phyloP scores from a whole-genome alignment of 1,140 invertebrate species.

The Drosophila auraria region DNA sequence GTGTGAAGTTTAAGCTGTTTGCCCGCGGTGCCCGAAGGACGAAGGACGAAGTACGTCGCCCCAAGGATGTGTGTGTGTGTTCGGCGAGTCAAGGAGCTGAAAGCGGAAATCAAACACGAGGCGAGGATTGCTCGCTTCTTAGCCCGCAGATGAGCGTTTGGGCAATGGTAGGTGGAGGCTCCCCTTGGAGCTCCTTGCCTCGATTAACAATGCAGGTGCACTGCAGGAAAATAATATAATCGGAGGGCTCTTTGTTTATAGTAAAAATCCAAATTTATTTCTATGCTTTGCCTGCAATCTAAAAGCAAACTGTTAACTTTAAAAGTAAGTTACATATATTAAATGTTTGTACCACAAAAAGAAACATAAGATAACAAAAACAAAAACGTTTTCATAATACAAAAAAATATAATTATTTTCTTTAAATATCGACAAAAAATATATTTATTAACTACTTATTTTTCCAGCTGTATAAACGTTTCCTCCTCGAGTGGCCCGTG shows the following conservation, averaged over 20 bases:
- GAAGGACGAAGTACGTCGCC: neutral
- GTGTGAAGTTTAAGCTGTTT: conserved; percentile 79
- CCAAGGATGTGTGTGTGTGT: conserved; percentile 30
- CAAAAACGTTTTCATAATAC: neutral
- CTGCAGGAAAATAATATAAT: neutral
- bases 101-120: conserved; percentile 79
- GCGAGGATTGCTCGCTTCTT: conserved; percentile 55
- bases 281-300: too few relatives aligned
- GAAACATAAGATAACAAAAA: neutral
- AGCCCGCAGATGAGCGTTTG: conserved; percentile 22
- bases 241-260: too few relatives aligned
- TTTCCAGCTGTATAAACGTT: conserved; percentile 34
- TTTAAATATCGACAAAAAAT: neutral
- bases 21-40: conserved; percentile 13
- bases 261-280: too few relatives aligned
- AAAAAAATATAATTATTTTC: neutral
- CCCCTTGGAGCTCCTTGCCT: neutral
- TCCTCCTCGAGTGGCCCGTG: conserved; percentile 11
- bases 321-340: too few relatives aligned
- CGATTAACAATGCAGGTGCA: conserved; percentile 26
- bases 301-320: too few relatives aligned
- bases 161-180: neutral
- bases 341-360: neutral
- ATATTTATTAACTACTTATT: neutral
- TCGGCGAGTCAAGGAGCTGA: conserved; percentile 62